Evolutionary conservation across 1,140 invertebrate genomes (phyloP).

Genomic region (Ylistrum balloti): DNA sequence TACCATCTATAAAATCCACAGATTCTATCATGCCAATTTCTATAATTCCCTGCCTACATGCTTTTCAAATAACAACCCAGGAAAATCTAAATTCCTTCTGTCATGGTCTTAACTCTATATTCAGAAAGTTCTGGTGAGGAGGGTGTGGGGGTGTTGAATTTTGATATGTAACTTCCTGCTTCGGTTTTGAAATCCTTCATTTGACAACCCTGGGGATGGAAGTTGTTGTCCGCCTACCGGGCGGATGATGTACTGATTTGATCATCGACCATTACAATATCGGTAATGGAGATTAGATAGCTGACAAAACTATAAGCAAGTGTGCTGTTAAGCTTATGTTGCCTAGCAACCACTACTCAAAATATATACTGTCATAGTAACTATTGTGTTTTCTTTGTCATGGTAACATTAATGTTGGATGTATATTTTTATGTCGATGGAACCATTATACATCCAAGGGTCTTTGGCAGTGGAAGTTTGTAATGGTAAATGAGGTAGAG

Average conservation of each 20-base stretch:
- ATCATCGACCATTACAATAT: background rate
- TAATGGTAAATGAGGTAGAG: background rate
- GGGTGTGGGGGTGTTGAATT: too few relatives aligned
- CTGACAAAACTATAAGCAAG: background rate
- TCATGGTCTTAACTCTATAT: too few relatives aligned
- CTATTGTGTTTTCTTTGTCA: background rate
- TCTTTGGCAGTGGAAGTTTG: background rate
- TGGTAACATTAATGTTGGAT: background rate
- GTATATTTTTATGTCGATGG: background rate
- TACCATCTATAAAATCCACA: too few relatives aligned
- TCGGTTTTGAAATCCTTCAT: background rate
- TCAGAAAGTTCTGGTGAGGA: too few relatives aligned
- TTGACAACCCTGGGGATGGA: background rate
- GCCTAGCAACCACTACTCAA: background rate
- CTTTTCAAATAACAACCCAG: too few relatives aligned
- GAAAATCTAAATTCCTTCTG: too few relatives aligned
- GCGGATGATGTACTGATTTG: background rate
- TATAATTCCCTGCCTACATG: too few relatives aligned
- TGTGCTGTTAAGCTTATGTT: constrained; percentile 10
- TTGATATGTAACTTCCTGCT: too few relatives aligned
- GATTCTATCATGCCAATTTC: too few relatives aligned
- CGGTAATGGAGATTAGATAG: background rate
- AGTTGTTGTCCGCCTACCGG: background rate
- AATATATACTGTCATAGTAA: constrained; percentile 6
- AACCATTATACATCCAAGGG: background rate